These are phyloP conservation scores for Bovichtus diacanthus DNA, from an alignment of 2,797 vertebrate species.

Conservation along the genomic window DNA sequence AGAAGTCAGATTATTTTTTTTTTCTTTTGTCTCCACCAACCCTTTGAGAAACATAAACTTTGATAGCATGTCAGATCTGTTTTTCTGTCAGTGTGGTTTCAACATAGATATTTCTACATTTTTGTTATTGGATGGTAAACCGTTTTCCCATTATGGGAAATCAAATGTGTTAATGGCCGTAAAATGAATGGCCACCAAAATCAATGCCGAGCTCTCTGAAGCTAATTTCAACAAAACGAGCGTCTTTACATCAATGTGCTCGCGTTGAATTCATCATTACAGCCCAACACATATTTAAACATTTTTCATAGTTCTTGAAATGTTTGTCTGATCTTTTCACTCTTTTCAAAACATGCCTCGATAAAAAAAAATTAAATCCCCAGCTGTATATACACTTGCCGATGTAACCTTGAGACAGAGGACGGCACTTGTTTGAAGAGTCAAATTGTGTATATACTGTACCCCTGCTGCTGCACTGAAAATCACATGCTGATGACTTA, in stretches of 20 bases:
- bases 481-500: constrained; percentile 43
- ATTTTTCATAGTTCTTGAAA: constrained; percentile 7
- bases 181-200: not conserved
- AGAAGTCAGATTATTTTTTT: not conserved
- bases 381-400: constrained; percentile 10
- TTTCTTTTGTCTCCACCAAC: not conserved
- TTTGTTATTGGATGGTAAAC: not conserved
- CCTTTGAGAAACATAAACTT: constrained; percentile 1
- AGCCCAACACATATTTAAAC: constrained; percentile 3
- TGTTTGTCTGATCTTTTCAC: not conserved
- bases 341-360: constrained; percentile 1
- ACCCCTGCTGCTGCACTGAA: constrained; percentile 24
- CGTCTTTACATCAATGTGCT: not conserved
- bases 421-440: constrained; percentile 42
- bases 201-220: not conserved
- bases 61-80: not conserved
- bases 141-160: not conserved
- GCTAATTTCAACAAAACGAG: not conserved
- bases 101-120: not conserved
- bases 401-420: constrained; percentile 51
- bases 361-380: constrained; percentile 10
- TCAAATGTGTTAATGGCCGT: not conserved
- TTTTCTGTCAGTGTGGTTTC: not conserved
- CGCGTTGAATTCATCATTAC: not conserved
- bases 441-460: constrained; percentile 44